Percentiles rank a stretch among this genome's conserved stretches.
Conservation (phyloP, 2,113 vertebrate genomes). For the Xenus cinereus region DNA sequence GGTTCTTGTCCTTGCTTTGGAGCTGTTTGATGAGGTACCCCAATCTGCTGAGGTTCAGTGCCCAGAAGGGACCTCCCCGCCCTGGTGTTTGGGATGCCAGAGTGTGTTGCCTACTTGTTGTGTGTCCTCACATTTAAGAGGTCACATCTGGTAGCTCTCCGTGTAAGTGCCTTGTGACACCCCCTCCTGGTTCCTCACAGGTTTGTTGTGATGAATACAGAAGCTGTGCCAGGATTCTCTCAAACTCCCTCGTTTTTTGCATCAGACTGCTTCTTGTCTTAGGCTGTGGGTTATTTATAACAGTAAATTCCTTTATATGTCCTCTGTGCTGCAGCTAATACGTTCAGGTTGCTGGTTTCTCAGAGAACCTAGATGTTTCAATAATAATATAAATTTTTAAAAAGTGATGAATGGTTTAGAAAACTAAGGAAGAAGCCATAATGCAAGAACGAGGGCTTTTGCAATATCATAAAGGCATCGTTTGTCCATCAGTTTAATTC, state of each 20-base stretch:
- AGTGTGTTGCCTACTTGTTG: background rate
- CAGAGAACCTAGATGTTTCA: background rate
- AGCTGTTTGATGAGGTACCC: background rate
- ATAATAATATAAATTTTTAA: fast-evolving
- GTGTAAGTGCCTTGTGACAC: fast-evolving
- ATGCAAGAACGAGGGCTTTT: background rate
- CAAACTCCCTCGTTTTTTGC: fast-evolving
- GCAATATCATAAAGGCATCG: fast-evolving
- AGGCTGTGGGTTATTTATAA: background rate
- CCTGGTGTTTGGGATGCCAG: background rate
- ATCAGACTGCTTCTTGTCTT: background rate
- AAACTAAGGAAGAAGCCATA: background rate
- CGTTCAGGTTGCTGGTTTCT: background rate
- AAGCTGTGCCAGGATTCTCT: background rate
- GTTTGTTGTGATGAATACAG: background rate
- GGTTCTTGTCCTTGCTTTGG: background rate
- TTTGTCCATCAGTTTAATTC: background rate
- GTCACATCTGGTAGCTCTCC: background rate
- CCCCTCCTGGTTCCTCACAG: fast-evolving
- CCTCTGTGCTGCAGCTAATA: background rate
- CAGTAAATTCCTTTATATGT: background rate
- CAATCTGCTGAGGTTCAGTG: background rate
- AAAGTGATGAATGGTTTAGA: background rate
- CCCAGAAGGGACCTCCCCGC: background rate
- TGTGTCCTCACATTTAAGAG: fast-evolving